Evolutionary conservation across 2,888 invertebrate species (phyloP).

Genomic region (Heliconius erato): DNA sequence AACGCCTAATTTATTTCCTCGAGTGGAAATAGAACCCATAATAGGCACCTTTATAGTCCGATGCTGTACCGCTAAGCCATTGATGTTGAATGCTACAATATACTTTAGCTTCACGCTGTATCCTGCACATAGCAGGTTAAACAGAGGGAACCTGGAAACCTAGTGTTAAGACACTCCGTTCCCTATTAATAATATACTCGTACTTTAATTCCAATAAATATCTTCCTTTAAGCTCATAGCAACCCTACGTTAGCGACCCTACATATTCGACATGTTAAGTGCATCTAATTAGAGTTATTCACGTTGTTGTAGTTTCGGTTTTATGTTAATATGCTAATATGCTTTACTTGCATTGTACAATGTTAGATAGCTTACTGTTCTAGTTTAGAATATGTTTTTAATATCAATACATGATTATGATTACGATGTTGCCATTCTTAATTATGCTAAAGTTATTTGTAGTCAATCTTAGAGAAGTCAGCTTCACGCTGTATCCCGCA

Average conservation of each 20-base stretch:
- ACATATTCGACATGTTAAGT: constrained; percentile 25
- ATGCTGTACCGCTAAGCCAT: too few relatives aligned
- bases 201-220: too few relatives aligned
- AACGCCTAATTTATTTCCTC: too few relatives aligned
- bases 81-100: too few relatives aligned
- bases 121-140: background rate
- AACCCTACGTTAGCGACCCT: background rate
- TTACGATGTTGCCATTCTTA: too few relatives aligned
- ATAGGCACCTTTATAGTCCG: too few relatives aligned
- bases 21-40: too few relatives aligned
- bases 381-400: background rate
- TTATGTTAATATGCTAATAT: constrained; percentile 32
- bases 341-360: background rate
- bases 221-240: background rate
- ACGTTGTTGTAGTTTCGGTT: constrained; percentile 22
- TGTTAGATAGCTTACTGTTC: background rate
- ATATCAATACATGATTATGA: background rate
- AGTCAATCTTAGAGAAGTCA: too few relatives aligned
- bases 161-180: background rate
- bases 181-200: too few relatives aligned
- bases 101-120: background rate
- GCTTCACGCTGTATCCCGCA: too few relatives aligned
- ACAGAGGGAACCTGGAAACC: background rate
- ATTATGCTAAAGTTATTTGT: too few relatives aligned
- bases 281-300: constrained; percentile 31